Percentiles rank a stretch among this genome's conserved stretches.
Evolutionary conservation across 2,797 vertebrate species (phyloP).

Genomic region (Carduelis carduelis): DNA sequence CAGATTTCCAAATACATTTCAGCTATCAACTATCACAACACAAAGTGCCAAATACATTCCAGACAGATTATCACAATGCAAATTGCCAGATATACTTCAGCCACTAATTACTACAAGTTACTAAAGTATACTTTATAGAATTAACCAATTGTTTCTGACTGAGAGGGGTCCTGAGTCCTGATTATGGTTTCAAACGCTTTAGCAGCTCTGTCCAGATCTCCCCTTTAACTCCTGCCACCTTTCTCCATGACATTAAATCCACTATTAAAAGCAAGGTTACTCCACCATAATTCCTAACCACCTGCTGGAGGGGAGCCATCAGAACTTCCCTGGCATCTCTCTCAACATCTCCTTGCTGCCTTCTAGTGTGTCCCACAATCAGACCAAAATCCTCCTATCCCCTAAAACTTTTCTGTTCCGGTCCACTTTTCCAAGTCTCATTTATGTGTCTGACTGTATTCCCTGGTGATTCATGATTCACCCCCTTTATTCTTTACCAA

Average conservation of each 20-base stretch:
- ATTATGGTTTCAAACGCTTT: background rate
- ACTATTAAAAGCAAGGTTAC: background rate
- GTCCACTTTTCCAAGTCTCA: background rate
- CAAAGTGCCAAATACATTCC: background rate
- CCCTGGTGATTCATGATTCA: background rate
- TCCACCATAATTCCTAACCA: background rate
- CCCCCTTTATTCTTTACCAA: background rate
- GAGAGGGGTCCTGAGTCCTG: background rate
- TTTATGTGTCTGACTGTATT: background rate
- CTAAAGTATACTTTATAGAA: background rate
- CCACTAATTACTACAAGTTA: background rate
- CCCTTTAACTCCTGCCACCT: background rate
- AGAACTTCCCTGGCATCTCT: background rate
- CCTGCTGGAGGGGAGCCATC: background rate
- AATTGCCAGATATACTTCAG: background rate
- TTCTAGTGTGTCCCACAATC: background rate
- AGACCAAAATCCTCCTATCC: background rate
- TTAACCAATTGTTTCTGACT: background rate
- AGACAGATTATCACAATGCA: background rate
- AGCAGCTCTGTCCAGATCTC: fast-evolving
- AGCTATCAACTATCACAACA: background rate
- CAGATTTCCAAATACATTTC: background rate
- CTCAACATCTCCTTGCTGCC: background rate
- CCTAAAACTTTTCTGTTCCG: background rate
- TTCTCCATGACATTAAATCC: background rate